Evolutionary conservation across 53 echinoderm and acorn worm species (phyloP).

Genomic region (Crossaster papposus): DNA sequence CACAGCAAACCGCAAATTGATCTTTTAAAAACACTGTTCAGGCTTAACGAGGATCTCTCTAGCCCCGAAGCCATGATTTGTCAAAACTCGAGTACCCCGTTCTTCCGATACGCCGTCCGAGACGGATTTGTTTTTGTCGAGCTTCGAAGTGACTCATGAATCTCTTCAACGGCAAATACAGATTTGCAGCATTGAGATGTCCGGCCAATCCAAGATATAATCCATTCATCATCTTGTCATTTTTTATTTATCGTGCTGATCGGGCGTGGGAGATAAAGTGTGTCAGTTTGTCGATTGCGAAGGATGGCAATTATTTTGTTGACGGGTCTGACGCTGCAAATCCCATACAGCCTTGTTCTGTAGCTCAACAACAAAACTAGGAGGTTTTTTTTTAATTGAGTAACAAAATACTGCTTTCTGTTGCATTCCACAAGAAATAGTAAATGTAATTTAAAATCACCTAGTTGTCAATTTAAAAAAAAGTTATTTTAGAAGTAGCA

Average conservation of each 20-base stretch:
- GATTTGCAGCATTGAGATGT: not conserved
- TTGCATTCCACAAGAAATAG: too few relatives aligned
- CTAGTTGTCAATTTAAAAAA: too few relatives aligned
- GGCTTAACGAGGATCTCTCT: not conserved
- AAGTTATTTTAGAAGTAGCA: too few relatives aligned
- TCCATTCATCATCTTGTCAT: not conserved
- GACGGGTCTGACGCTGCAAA: not conserved
- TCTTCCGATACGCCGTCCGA: not conserved
- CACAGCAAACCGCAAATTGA: not conserved
- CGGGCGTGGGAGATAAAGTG: not conserved
- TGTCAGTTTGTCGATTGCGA: constrained; percentile 6
- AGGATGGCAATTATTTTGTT: not conserved
- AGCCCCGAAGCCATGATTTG: not conserved
- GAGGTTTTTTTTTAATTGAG: not conserved
- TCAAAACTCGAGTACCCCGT: not conserved
- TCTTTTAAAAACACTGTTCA: not conserved
- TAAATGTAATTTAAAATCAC: too few relatives aligned
- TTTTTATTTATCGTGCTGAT: not conserved
- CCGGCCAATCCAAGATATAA: not conserved
- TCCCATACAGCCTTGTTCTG: not conserved
- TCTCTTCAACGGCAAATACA: not conserved
- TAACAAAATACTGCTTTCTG: too few relatives aligned
- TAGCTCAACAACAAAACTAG: not conserved
- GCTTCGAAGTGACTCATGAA: not conserved
- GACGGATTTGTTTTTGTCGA: not conserved